A percentile compares a stretch with the other conserved stretches of the same genome.
phyloP scores from a whole-genome alignment of 1,140 invertebrate genomes.

The Hydropsyche tenuis region DNA sequence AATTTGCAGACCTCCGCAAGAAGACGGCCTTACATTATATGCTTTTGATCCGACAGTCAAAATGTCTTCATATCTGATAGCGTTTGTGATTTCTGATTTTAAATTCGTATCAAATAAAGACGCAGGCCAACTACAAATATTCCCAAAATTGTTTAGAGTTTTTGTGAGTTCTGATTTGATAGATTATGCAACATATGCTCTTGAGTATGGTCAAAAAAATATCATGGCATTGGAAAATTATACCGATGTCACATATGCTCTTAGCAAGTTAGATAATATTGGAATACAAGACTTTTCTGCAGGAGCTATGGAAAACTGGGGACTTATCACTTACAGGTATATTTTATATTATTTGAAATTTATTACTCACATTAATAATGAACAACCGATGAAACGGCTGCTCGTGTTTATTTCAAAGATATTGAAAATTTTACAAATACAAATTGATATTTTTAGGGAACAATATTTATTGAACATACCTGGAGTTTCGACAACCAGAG shows the following conservation, averaged over 20 bases:
- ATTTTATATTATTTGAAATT: neutral
- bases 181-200: conserved; percentile 60
- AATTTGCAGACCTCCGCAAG: neutral
- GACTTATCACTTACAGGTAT: conserved; percentile 73
- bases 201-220: conserved; percentile 64
- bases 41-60: conserved; percentile 65
- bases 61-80: conserved; percentile 80
- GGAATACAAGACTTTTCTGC: conserved; percentile 80
- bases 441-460: conserved; percentile 53
- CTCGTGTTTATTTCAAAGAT: no score
- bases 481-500: conserved; percentile 56
- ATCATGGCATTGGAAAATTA: conserved; percentile 59
- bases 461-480: conserved; percentile 55
- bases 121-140: conserved; percentile 52
- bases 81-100: conserved; percentile 79
- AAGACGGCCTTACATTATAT: neutral
- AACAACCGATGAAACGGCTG: no score
- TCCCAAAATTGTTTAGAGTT: conserved; percentile 52
- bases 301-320: conserved; percentile 88
- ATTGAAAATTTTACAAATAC: no score
- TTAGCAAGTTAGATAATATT: conserved; percentile 70
- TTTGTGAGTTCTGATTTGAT: conserved; percentile 21
- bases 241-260: conserved; percentile 58
- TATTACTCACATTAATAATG: neutral
- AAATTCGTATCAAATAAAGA: conserved; percentile 49